Conservation (phyloP, 1,140 invertebrate genomes). For the Metopolophium dirhodum region DNA sequence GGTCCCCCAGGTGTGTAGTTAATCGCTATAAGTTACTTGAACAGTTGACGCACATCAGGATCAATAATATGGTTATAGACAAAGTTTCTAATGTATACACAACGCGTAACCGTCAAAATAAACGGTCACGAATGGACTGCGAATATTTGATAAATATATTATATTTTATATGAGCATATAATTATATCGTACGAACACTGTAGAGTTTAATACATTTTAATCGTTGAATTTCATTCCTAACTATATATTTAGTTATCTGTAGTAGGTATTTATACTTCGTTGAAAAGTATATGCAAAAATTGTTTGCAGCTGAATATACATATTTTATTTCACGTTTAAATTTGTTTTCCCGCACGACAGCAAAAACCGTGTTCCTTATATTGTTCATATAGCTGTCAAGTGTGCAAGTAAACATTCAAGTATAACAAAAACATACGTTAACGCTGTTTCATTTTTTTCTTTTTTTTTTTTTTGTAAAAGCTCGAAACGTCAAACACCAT, state of each 20-base stretch:
- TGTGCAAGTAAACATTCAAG: neutral
- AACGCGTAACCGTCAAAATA: neutral
- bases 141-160: neutral
- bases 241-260: neutral
- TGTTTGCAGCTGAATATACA: neutral
- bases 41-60: neutral
- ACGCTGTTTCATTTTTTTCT: neutral
- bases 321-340: neutral
- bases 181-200: neutral
- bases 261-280: neutral
- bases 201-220: neutral
- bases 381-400: conserved; percentile 9
- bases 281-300: neutral
- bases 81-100: neutral
- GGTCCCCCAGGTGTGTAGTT: neutral
- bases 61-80: neutral
- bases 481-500: conserved; percentile 4
- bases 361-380: neutral
- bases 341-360: neutral
- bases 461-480: neutral
- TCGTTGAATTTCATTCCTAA: neutral
- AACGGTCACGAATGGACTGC: neutral
- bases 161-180: too few relatives aligned
- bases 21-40: neutral
- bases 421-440: neutral